Evolutionary conservation across 2,888 invertebrate genomes (phyloP), one percentile per base, ranked within the genome.

Genomic region (Argynnis bischoffii): DNA sequence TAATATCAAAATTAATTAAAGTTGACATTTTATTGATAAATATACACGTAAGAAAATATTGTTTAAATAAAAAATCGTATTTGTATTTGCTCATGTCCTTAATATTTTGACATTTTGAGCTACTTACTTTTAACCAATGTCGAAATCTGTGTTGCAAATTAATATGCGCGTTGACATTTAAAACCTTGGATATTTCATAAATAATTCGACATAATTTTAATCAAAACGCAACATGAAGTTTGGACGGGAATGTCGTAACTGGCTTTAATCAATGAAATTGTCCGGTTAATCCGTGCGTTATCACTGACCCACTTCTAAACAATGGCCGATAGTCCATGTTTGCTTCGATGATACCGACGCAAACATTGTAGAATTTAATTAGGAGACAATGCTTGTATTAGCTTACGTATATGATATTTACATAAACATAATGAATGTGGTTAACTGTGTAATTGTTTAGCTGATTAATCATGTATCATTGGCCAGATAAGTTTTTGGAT

Each of bases 261-360:
- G 71, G 71, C 69, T 75, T 77, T 81, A 80, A 84, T 83, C 83
- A 82, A 81, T 79, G 78, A 76, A 79, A 79, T 79, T 78, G 76
- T 66, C 71, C 68, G 69, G 75, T 71, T 84, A 80, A 85, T 84
- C 82, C 80, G 65, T 55, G 66, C 74, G 76, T 79, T 85, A 84
- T 85, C 81, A 76, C 65, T 80, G 83, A 78, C 84, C 86, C 71
- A 85, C 76, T 82, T 85, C 70, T 71, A 65, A 66, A 79, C 80
- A 81, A 78, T 79, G 71, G 71, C 59, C 70, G 72, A 75, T 79
- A 77, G 75, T 78, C 61, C 55, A 73, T 65, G 65, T 64, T 70
- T 60, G 66, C 48, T 31, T 50, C 18, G 59, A 55, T 53, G 60
- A 48, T 65, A 57, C 50, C 55, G 59, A 21, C 13, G 55, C 64